Evolutionary conservation across 2,888 invertebrate species (phyloP), one percentile per base, ranked within the genome.

Genomic region (Camptogramma bilineatum): DNA sequence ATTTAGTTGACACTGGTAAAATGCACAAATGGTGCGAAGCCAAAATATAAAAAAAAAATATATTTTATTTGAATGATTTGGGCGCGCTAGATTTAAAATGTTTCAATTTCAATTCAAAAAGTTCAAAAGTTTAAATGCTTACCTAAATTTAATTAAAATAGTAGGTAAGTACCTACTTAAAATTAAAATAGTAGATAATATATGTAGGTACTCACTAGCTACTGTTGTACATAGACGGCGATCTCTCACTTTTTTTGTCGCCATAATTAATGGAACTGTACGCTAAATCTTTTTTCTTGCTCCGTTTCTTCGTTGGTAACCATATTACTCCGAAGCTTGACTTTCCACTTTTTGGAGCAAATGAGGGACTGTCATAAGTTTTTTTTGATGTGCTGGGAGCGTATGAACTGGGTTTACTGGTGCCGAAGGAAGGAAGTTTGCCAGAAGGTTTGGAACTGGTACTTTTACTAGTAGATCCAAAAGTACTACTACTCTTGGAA

Each of bases 321-420:
- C 91, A 93, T 72, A 93, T 82, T 56, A 93, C 83, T 2, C 90
- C 89, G 53, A 92, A 86, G 16, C 81, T 81, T 4, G 85, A 69
- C 0, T 89, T 90, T 19, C 71, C 80, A 61, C 62, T 81, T 66
- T 86, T 88, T 0, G 85, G 78, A 52, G 66, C 77, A 47, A 79
- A 83, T 0, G 83, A 76, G 4, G 82, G 68, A 16, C 77, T 54
- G 0, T 76, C 66, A 64, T 85, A 84, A 39, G 73, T 82, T 74
- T 85, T 86, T 31, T 70, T 82, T 4, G 81, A 75, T 19, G 73
- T 62, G 44, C 67, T 66, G 10, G 74, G 69, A 3, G 62, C 59
- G 0, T 59, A 60, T 21, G 63, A 64, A 9, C 57, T 61, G 4
- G 34, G 53, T 24, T 71, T 68, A 18, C 47, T 57, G n/a, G 42